Percentiles rank a stretch among this genome's conserved stretches.
Conservation (phyloP, 2,797 vertebrate species). For the Malacoctenus gilli region DNA sequence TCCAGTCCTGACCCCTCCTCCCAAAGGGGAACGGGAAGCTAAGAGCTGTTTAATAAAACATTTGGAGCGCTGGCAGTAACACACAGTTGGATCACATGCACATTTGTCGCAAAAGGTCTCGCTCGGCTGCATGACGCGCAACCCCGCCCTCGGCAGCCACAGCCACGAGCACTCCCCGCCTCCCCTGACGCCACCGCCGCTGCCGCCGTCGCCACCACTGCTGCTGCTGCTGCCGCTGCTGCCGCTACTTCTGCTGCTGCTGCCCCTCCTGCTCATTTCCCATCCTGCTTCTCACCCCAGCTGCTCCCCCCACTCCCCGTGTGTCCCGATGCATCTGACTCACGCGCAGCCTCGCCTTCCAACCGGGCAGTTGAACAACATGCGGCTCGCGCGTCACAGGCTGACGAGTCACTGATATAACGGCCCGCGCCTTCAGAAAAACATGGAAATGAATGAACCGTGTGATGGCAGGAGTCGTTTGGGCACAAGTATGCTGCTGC, state of each 20-base stretch:
- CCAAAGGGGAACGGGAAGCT: slow-evolving; percentile 26
- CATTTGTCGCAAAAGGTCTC: slow-evolving; percentile 31
- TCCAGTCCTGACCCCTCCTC: too few relatives aligned
- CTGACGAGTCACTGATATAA: too few relatives aligned
- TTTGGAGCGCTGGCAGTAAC: slow-evolving; percentile 21
- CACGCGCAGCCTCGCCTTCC: too few relatives aligned
- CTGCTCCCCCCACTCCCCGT: neutral
- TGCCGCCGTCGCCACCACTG: too few relatives aligned
- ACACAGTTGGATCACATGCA: slow-evolving; percentile 45
- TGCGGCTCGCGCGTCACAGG: too few relatives aligned
- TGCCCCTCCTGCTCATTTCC: slow-evolving; percentile 28
- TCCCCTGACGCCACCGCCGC: neutral
- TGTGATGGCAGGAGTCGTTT: too few relatives aligned
- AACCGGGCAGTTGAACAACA: too few relatives aligned
- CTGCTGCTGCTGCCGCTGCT: neutral
- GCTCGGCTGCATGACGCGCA: slow-evolving; percentile 50
- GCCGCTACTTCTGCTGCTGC: slow-evolving; percentile 21
- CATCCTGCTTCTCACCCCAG: slow-evolving; percentile 24
- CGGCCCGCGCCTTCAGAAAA: too few relatives aligned
- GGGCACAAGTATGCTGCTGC: too few relatives aligned
- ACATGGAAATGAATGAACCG: too few relatives aligned
- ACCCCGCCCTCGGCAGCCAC: slow-evolving; percentile 23
- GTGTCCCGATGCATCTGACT: too few relatives aligned
- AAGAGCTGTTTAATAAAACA: slow-evolving; percentile 9
- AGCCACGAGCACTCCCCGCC: slow-evolving; percentile 16